Evolutionary conservation across 2,888 invertebrate genomes (phyloP).

Genomic region (Andrena hattorfiana): DNA sequence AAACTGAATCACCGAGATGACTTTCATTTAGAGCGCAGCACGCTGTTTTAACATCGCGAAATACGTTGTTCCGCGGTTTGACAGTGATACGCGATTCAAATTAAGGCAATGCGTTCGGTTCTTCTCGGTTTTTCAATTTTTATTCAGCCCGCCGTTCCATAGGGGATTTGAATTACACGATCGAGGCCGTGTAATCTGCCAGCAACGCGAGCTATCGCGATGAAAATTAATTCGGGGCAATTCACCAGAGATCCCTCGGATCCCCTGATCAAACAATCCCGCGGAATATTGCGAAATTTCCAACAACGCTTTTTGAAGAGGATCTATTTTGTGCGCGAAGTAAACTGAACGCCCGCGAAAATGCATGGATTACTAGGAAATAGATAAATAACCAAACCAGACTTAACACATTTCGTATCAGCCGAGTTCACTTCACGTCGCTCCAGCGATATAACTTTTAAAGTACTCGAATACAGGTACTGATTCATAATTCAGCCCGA

Average conservation of each 20-base stretch:
- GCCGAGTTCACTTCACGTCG: not conserved
- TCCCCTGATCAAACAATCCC: slow-evolving; percentile 54
- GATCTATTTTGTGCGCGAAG: not conserved
- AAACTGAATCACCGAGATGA: too few species aligned
- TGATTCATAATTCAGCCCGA: too few species aligned
- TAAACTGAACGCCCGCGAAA: slow-evolving; percentile 6
- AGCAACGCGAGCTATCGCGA: slow-evolving; percentile 48
- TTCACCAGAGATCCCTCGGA: slow-evolving; percentile 52
- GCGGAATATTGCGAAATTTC: slow-evolving; percentile 50
- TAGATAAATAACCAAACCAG: slow-evolving; percentile 37
- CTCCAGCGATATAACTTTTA: not conserved
- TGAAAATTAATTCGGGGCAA: slow-evolving; percentile 58
- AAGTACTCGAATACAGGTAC: not conserved
- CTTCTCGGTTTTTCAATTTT: slow-evolving; percentile 46
- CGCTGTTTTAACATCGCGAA: not conserved
- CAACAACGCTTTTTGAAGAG: slow-evolving; percentile 38
- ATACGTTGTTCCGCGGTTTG: slow-evolving; percentile 23
- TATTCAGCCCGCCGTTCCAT: slow-evolving; percentile 8
- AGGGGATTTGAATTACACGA: slow-evolving; percentile 53
- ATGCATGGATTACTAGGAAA: slow-evolving; percentile 29
- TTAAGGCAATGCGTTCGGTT: slow-evolving; percentile 36
- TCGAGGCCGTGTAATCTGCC: slow-evolving; percentile 47
- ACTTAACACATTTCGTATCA: slow-evolving; percentile 11
- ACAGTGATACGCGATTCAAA: slow-evolving; percentile 17
- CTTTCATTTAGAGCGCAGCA: too few species aligned